Evolutionary conservation across 2,888 invertebrate species (phyloP).

Genomic region (Callimorpha dominula): DNA sequence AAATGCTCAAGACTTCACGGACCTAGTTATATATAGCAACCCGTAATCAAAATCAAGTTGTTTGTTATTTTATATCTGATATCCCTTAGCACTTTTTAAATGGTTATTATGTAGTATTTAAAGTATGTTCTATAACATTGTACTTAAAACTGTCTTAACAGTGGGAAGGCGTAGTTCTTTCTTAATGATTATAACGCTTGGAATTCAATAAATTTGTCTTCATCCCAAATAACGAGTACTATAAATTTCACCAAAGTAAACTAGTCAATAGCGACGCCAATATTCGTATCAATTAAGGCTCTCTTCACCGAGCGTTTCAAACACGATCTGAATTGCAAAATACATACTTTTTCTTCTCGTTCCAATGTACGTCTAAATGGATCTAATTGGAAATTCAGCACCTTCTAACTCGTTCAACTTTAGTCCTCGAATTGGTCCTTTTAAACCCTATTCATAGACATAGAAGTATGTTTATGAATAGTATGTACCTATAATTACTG

Average conservation of each 20-base stretch:
- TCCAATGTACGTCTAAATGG: constrained; percentile 64
- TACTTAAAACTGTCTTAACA: too few relatives aligned
- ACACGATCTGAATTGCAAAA: constrained; percentile 79
- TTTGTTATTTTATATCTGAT: too few relatives aligned
- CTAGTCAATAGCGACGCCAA: constrained; percentile 47
- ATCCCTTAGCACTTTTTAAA: too few relatives aligned
- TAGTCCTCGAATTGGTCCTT: constrained; percentile 45
- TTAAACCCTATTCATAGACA: constrained; percentile 33
- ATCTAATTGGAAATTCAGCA: constrained; percentile 73
- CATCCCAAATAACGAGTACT: constrained; percentile 7
- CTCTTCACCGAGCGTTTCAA: constrained; percentile 69
- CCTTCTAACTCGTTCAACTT: constrained; percentile 55
- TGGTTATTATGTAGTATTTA: too few relatives aligned
- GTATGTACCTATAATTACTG: constrained; percentile 10
- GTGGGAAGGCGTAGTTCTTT: too few relatives aligned
- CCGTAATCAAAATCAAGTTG: too few relatives aligned
- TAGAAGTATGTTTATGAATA: constrained; percentile 23
- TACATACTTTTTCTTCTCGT: constrained; percentile 66
- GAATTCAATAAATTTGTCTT: not conserved
- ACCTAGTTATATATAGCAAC: too few relatives aligned
- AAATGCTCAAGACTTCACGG: too few relatives aligned
- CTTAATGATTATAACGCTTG: not conserved
- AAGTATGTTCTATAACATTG: too few relatives aligned
- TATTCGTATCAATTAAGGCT: constrained; percentile 76
- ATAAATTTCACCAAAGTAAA: constrained; percentile 39